phyloP scores from a whole-genome alignment of 2,797 vertebrate species.

The Saxicola maurus region DNA sequence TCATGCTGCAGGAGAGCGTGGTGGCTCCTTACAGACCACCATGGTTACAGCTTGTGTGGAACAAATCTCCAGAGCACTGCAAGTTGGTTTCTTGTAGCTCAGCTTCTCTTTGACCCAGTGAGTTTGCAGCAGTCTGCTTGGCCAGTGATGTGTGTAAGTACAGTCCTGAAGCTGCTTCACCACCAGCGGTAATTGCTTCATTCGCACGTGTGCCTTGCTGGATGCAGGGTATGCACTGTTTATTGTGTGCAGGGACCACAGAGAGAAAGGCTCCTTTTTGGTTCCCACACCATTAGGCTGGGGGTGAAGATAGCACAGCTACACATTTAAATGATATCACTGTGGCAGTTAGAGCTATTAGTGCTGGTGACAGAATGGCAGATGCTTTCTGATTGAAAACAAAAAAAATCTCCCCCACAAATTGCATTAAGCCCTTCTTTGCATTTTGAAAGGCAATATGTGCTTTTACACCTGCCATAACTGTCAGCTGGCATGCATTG shows the following conservation, averaged over 20 bases:
- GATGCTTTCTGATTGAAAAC: background rate
- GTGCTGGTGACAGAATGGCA: background rate
- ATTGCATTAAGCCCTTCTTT: constrained; percentile 13
- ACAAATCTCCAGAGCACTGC: background rate
- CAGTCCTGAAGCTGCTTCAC: background rate
- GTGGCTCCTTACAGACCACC: background rate
- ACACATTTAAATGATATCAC: background rate
- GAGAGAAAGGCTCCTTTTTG: background rate
- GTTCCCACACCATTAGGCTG: fast-evolving
- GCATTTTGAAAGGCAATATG: constrained; percentile 36
- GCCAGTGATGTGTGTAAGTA: background rate
- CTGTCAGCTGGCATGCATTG: background rate
- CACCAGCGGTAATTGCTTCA: background rate
- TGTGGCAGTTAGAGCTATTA: background rate
- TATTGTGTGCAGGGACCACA: background rate
- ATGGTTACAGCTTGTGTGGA: too few relatives aligned
- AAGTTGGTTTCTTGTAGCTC: background rate
- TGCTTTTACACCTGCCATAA: constrained; percentile 29
- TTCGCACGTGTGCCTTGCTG: background rate
- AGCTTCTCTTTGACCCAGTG: background rate
- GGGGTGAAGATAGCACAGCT: background rate
- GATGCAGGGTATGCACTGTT: background rate
- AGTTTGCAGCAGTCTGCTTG: constrained; percentile 1
- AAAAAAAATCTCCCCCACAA: background rate
- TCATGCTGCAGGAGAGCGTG: fast-evolving